Conservation (phyloP, 2,797 vertebrate genomes). For the Denticeps clupeoides region DNA sequence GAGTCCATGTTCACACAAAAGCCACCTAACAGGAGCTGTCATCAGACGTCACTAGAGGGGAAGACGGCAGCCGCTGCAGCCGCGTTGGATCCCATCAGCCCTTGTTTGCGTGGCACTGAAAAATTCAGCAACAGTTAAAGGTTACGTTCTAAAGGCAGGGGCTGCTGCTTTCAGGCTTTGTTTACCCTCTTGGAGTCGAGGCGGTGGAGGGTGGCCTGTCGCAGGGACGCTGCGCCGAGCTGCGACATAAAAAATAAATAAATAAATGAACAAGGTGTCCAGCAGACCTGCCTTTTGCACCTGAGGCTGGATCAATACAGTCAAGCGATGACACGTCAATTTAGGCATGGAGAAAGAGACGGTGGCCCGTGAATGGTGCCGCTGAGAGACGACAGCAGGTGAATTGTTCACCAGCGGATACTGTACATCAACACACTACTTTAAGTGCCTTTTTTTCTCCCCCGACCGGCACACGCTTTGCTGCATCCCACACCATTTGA, state of each 20-base stretch:
- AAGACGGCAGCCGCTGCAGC: conserved; percentile 34
- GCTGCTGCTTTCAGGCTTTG: conserved; percentile 51
- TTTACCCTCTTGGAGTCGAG: conserved; percentile 44
- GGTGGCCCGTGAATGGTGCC: conserved; percentile 49
- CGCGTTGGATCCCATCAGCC: conserved; percentile 47
- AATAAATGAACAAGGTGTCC: conserved; percentile 42
- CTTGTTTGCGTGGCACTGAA: conserved; percentile 68
- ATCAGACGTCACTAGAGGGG: conserved; percentile 54
- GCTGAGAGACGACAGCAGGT: conserved; percentile 84
- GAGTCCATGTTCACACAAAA: conserved; percentile 56
- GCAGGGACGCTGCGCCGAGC: not conserved
- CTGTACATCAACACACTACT: conserved; percentile 60
- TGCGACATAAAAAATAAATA: not conserved
- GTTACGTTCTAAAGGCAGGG: conserved; percentile 45
- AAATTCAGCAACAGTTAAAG: conserved; percentile 56
- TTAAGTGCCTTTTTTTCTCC: conserved; percentile 21
- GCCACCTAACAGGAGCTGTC: conserved; percentile 75
- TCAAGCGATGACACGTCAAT: conserved; percentile 66
- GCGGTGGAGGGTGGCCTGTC: conserved; percentile 23
- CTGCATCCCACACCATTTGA: conserved; percentile 48
- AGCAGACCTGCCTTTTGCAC: conserved; percentile 48
- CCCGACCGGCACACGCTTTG: conserved; percentile 23
- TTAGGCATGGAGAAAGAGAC: conserved; percentile 45
- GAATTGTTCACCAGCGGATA: conserved; percentile 61
- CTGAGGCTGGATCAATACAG: conserved; percentile 60